Percentiles rank a stretch among this genome's conserved stretches.
Conservation (phyloP, 2,797 vertebrate species). For the Alexandromys oeconomus region DNA sequence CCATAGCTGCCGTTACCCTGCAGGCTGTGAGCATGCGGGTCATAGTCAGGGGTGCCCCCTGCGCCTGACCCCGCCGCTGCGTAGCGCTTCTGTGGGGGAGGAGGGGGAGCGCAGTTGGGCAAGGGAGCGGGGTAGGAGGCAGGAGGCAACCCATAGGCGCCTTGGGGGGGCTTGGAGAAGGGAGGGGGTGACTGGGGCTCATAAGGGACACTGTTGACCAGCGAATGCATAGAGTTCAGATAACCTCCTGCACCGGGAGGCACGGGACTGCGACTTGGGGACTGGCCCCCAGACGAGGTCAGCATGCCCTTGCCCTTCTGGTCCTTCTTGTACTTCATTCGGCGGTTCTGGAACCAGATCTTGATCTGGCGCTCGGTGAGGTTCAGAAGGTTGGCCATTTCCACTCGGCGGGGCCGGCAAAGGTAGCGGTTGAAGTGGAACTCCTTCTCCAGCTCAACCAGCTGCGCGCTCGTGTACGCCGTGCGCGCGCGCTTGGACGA, state of each 20-base stretch:
- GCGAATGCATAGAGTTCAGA: conserved; percentile 98
- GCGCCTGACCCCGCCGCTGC: conserved; percentile 93
- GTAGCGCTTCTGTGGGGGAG: conserved; percentile 96
- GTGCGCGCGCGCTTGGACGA: conserved; percentile 98
- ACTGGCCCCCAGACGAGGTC: conserved; percentile 97
- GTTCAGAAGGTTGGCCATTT: conserved; percentile 99
- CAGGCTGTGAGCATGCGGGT: conserved; percentile 94
- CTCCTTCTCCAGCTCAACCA: conserved; percentile 99
- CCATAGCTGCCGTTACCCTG: conserved; percentile 96
- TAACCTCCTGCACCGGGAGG: conserved; percentile 93
- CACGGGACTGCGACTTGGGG: conserved; percentile 95
- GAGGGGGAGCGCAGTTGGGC: conserved; percentile 95
- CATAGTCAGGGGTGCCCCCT: conserved; percentile 95
- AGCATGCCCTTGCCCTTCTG: conserved; percentile 98
- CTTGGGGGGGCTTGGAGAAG: conserved; percentile 96
- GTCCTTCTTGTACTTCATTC: conserved; percentile 99
- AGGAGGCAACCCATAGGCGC: conserved; percentile 94
- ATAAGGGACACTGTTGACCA: conserved; percentile 97
- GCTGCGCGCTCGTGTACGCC: conserved; percentile 98
- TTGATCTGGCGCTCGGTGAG: conserved; percentile 99
- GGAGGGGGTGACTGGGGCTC: conserved; percentile 96
- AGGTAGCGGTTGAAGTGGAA: conserved; percentile 99
- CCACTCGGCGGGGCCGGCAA: conserved; percentile 96
- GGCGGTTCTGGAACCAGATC: conserved; percentile 99
- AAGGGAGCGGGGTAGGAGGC: conserved; percentile 94